A percentile compares a stretch with the other conserved stretches of the same genome.
Conservation (phyloP, 2,113 vertebrate species). For the Eulacestoma nigropectus region DNA sequence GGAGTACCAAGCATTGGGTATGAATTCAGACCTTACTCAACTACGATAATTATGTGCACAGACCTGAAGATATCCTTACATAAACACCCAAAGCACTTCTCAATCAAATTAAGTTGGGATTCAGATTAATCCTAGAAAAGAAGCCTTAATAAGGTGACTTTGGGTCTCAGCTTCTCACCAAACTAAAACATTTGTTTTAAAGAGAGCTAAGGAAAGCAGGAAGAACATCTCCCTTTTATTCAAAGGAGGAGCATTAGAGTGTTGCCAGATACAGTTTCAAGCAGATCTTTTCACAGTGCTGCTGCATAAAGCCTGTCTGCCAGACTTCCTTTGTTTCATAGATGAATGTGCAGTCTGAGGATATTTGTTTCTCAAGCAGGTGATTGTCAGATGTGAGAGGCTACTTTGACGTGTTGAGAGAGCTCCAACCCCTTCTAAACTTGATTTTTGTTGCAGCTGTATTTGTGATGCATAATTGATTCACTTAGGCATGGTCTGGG, state of each 20-base stretch:
- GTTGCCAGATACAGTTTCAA: not conserved
- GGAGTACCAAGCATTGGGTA: not conserved
- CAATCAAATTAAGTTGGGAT: not conserved
- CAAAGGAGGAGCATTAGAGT: not conserved
- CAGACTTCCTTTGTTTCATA: not conserved
- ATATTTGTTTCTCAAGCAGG: not conserved
- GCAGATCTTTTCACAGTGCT: not conserved
- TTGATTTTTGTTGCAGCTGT: not conserved
- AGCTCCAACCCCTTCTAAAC: not conserved
- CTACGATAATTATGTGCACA: not conserved
- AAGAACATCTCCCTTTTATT: not conserved
- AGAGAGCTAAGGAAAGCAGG: not conserved
- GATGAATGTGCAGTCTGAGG: not conserved
- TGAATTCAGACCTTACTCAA: not conserved
- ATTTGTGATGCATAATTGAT: not conserved
- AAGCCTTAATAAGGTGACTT: not conserved
- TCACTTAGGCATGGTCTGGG: not conserved
- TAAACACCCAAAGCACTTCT: not conserved
- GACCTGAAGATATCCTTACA: not conserved
- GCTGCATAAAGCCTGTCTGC: not conserved
- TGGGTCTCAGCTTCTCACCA: not conserved
- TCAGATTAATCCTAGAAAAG: not conserved
- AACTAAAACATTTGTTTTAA: not conserved
- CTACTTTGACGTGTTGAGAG: not conserved
- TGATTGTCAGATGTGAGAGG: not conserved